Conservation (phyloP, 2,888 invertebrate species). For the Ligdia adustata region DNA sequence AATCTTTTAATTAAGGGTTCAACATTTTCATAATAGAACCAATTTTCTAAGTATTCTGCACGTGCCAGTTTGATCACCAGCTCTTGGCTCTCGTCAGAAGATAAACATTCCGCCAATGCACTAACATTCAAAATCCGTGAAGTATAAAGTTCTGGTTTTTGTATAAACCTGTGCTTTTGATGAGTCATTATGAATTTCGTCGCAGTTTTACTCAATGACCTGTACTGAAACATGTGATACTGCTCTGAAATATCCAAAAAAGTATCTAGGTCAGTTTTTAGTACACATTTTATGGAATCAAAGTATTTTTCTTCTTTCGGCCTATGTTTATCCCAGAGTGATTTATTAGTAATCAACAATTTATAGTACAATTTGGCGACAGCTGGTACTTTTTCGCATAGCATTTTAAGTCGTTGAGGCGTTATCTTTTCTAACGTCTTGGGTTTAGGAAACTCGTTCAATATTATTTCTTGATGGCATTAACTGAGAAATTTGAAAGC, state of each 20-base stretch:
- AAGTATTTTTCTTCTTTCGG: slow-evolving; percentile 41
- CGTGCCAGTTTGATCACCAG: slow-evolving; percentile 49
- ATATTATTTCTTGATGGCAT: slow-evolving; percentile 51
- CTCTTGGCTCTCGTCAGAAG: slow-evolving; percentile 51
- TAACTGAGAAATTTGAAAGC: slow-evolving; percentile 54
- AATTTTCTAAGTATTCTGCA: slow-evolving; percentile 49
- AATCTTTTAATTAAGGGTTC: slow-evolving; percentile 58
- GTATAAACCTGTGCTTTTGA: slow-evolving; percentile 48
- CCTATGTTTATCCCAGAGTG: slow-evolving; percentile 4
- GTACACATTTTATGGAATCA: slow-evolving; percentile 46
- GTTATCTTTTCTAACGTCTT: slow-evolving; percentile 44
- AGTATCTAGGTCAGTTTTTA: slow-evolving; percentile 49
- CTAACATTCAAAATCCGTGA: slow-evolving; percentile 49
- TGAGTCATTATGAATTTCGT: slow-evolving; percentile 52
- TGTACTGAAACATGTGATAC: slow-evolving; percentile 40
- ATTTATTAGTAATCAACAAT: slow-evolving; percentile 38
- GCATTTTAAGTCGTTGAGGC: slow-evolving; percentile 49
- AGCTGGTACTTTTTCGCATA: slow-evolving; percentile 53
- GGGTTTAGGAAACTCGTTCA: slow-evolving; percentile 42
- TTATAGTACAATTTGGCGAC: slow-evolving; percentile 55
- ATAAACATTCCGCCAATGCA: slow-evolving; percentile 49
- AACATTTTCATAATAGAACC: slow-evolving; percentile 54
- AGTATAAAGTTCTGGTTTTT: slow-evolving; percentile 56
- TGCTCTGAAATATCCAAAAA: slow-evolving; percentile 57
- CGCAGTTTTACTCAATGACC: slow-evolving; percentile 38